These are phyloP conservation scores for Nephrotoma guestfalica DNA, from an alignment of 2,888 invertebrate species.

Conservation along the genomic window DNA sequence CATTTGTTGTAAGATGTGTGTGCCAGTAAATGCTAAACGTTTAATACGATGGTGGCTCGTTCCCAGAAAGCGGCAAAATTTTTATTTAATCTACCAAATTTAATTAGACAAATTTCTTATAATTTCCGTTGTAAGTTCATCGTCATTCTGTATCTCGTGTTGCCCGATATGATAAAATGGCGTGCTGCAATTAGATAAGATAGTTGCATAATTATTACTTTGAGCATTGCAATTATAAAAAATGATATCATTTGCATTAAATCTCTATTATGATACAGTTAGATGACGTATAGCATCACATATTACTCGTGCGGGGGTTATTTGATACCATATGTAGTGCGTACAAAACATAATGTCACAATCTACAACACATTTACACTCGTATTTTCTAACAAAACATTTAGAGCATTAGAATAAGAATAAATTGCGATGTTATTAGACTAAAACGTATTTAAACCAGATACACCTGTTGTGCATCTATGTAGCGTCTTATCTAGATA, in stretches of 20 bases:
- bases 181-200: not conserved
- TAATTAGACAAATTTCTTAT: not conserved
- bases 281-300: not conserved
- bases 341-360: not conserved
- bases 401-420: not conserved
- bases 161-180: not conserved
- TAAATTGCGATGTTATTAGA: not conserved
- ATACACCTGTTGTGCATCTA: not conserved
- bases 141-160: not conserved
- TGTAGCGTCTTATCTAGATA: not conserved
- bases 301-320: not conserved
- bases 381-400: not conserved
- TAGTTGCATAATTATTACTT: not conserved
- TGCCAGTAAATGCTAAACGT: not conserved
- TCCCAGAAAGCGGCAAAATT: not conserved
- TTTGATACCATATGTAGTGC: not conserved
- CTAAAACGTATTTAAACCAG: not conserved
- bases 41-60: not conserved
- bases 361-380: not conserved
- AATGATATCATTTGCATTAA: not conserved
- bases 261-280: not conserved
- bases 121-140: not conserved
- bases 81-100: not conserved
- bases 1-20: conserved; percentile 1
- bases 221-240: not conserved